Conservation (phyloP, 53 echinoderm and acorn worm species). For the Temnopleurus reevesii region DNA sequence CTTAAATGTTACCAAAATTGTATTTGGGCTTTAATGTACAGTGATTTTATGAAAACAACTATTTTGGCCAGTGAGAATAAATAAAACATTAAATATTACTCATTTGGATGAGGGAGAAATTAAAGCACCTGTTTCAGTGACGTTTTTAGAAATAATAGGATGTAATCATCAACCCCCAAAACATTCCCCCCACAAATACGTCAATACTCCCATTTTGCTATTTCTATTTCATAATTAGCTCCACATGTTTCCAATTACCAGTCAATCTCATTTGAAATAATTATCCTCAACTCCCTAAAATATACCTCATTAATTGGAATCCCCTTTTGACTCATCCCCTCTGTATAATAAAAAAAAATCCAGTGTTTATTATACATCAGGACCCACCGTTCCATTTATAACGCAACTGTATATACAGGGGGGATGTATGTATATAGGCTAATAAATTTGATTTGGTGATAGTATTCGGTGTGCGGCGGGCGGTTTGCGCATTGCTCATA, state of each 20-base stretch:
- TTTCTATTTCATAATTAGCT: too few relatives aligned
- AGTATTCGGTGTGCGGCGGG: background rate
- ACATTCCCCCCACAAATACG: too few relatives aligned
- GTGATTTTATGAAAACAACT: too few relatives aligned
- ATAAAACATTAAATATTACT: too few relatives aligned
- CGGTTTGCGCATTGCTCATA: background rate
- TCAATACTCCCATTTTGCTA: too few relatives aligned
- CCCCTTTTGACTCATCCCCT: background rate
- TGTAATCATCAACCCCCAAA: too few relatives aligned
- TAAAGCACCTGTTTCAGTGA: too few relatives aligned
- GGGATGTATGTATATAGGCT: conserved; percentile 35
- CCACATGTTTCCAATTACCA: background rate
- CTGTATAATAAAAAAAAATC: background rate
- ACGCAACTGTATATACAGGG: conserved; percentile 4
- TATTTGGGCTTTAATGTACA: too few relatives aligned
- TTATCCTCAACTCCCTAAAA: background rate
- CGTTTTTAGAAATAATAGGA: too few relatives aligned
- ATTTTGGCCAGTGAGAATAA: too few relatives aligned
- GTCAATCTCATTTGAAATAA: background rate
- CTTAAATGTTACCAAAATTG: too few relatives aligned
- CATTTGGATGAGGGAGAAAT: too few relatives aligned
- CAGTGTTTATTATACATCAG: background rate
- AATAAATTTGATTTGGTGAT: conserved; percentile 50
- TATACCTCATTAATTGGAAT: background rate
- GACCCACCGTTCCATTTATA: background rate